Evolutionary conservation across 2,888 invertebrate genomes (phyloP), one percentile per base, ranked within the genome.

Genomic region (Brenthis hecate): DNA sequence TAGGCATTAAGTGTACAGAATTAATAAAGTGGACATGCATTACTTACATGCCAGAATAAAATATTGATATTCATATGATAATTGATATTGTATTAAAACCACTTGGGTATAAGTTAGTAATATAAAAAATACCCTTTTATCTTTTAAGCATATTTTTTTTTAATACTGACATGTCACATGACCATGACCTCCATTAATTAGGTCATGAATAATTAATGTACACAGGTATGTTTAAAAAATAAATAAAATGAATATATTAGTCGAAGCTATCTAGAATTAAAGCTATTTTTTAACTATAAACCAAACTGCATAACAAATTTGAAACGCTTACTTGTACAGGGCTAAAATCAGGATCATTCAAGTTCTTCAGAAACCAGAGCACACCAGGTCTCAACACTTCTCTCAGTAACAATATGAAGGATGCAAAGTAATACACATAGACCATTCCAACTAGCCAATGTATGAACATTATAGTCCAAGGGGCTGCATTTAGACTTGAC

Each of bases 361-460:
- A 94, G 86, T 99, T 99, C 76, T 99, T 95, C 77, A 99, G 94
- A 88, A 99, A 99, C 99, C 99, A 99, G 3, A 99, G 93, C 0
- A 99, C 99, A 0, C 99, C 99, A 0, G 99, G 99, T 65, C 99
- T 94, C 51, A 99, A 85, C 0, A 99, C 98, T 89, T 99, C 99
- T 65, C 99, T 93, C 32, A 99, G 88, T 3, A 99, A 92, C 19
- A 98, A 93, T 56, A 99, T 97, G 83, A 98, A 99, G 0, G 99
- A 99, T 8, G 99, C 99, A 84, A 99, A 99, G 91, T 99, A 99
- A 88, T 99, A 99, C 14, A 99, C 99, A 83, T 99, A 99, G 48
- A 97, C 97, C 99, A 99, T 99, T 69, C 99, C 99, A 8, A 99
- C 97, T 54, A 99, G 95, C 99, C 99, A 99, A 86, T 99, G 99